Base-by-base conservation (phyloP, 2,797 vertebrate genomes). In the Danionella dracula region DNA sequence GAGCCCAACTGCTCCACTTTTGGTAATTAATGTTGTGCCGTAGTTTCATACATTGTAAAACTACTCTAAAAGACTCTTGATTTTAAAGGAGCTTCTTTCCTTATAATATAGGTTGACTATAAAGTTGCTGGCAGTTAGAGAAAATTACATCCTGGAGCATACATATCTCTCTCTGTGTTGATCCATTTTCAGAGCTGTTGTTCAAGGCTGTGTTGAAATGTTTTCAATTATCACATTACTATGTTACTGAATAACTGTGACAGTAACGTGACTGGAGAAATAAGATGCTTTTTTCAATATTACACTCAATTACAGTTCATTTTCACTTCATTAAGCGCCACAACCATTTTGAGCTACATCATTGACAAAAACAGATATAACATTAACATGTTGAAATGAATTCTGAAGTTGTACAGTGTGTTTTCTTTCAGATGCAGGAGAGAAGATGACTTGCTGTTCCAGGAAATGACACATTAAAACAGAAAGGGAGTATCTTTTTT, bases 11-110 rank as follows among this genome's bases (percentile, higher is more conserved):
- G 74, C 50, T 51, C 66, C 74, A 72, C 81, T 74, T 80, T 75
- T 41, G 77, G 81, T 83, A 84, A 87, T 84, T 84, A 85, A 84
- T 79, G 73, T 61, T 62, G 23, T 53, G 68, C 37, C 16, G 50
- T 68, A 76, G 48, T 71, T 61, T 57, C 56, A 42, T 68, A 69
- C 51, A 31, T 79, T 71, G 72, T 57, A 45, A 62, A 68, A 73
- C 64, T 78, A 73, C 82, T 83, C 79, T 78, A 81, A 57, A 11
- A 20, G 27, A 1, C 31, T 31, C 19, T 40, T 13, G 42, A 15
- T 57, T 66, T 66, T 32, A 5, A 38, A 29, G 20, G 21, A 32
- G 5, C 32, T 32, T 2, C 2, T 20, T 48, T 17, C 23, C 27
- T 31, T 29, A 13, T n/a, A n/a, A 21, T 7, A 32, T 12, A 15